Percentiles rank a stretch among this genome's conserved stretches.
These are phyloP conservation scores for Hyperoodon ampullatus DNA, from an alignment of 2,113 vertebrate species.

Conservation along the genomic window DNA sequence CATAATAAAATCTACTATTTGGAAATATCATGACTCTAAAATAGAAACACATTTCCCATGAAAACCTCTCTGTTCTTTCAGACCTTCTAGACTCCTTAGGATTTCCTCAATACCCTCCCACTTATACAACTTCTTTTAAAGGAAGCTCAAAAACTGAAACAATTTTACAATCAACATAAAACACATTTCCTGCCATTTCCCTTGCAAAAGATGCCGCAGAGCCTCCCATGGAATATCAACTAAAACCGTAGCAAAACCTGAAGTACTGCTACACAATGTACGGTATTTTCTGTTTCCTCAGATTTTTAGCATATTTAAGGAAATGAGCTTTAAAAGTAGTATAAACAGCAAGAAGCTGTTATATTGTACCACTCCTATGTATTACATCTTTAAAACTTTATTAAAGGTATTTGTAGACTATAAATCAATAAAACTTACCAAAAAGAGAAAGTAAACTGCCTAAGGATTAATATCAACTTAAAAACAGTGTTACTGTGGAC, in stretches of 20 bases:
- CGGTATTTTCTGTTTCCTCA: constrained; percentile 38
- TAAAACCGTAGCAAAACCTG: constrained; percentile 31
- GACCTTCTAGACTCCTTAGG: constrained; percentile 28
- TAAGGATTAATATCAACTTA: constrained; percentile 31
- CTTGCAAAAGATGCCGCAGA: constrained; percentile 47
- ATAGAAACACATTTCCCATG: constrained; percentile 53
- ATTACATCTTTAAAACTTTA: constrained; percentile 19
- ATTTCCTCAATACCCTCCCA: constrained; percentile 58
- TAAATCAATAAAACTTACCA: constrained; percentile 20
- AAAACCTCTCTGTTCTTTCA: constrained; percentile 58
- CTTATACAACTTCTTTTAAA: constrained; percentile 56
- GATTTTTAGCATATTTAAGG: neutral
- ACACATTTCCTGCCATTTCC: constrained; percentile 71
- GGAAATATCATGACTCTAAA: constrained; percentile 48
- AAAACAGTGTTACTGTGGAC: neutral
- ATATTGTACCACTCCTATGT: neutral
- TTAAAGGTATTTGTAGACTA: constrained; percentile 7
- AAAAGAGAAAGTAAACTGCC: constrained; percentile 19
- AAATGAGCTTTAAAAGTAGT: constrained; percentile 16
- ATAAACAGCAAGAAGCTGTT: neutral
- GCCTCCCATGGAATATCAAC: neutral
- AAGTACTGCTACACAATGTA: neutral
- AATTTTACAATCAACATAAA: constrained; percentile 67
- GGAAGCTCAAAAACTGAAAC: constrained; percentile 68
- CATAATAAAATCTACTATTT: constrained; percentile 36